These are phyloP conservation scores for Melikaiella ostensackeni DNA, from an alignment of 2,888 invertebrate species.

Conservation along the genomic window DNA sequence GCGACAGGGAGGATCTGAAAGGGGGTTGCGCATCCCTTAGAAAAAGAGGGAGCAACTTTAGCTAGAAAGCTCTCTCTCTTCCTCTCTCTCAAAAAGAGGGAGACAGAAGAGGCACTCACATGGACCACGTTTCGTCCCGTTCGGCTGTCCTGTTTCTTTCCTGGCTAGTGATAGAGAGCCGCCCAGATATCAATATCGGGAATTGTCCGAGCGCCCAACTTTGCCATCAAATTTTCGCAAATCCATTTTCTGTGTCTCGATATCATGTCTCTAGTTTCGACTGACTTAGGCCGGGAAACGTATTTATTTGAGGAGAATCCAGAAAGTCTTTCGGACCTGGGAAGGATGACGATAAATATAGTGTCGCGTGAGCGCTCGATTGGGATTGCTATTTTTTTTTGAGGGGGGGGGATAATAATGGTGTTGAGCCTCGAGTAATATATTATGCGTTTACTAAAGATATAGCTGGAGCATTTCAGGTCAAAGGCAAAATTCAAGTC, in stretches of 20 bases:
- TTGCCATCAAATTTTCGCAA: conserved; percentile 66
- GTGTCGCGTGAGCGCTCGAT: neutral
- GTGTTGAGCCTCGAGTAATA: neutral
- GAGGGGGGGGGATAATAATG: neutral
- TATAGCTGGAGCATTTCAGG: no score
- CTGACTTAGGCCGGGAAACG: neutral
- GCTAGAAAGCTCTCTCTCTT: conserved; percentile 22
- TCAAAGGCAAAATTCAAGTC: no score
- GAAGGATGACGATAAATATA: neutral
- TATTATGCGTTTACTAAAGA: no score
- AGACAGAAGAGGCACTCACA: conserved; percentile 46
- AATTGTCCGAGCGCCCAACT: conserved; percentile 65
- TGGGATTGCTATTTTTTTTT: neutral
- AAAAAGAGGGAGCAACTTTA: conserved; percentile 25
- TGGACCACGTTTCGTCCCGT: conserved; percentile 50
- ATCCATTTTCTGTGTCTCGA: conserved; percentile 55
- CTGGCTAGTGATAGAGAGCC: conserved; percentile 61
- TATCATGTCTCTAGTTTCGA: neutral
- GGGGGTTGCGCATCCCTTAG: conserved; percentile 26
- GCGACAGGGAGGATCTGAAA: conserved; percentile 4
- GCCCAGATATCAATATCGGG: conserved; percentile 69
- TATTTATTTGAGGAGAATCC: conserved; percentile 23
- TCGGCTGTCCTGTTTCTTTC: conserved; percentile 19
- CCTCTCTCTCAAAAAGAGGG: conserved; percentile 43
- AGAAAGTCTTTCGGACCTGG: neutral